Percentiles rank a stretch among this genome's conserved stretches.
phyloP scores from a whole-genome alignment of 2,888 invertebrate genomes.

The Actias luna region DNA sequence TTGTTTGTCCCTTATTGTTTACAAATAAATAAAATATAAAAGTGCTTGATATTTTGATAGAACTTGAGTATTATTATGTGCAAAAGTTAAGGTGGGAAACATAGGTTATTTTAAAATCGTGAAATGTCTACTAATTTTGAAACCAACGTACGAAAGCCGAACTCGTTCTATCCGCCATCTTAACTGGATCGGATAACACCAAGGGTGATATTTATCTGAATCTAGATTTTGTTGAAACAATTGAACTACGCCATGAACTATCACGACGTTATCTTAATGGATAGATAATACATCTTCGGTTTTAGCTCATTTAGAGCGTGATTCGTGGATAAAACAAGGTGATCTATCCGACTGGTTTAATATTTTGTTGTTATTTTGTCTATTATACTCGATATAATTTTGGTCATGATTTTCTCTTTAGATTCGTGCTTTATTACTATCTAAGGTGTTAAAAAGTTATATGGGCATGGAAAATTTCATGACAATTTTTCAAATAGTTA shows the following conservation, averaged over 20 bases:
- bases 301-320: slow-evolving; percentile 8
- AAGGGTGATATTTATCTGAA: slow-evolving; percentile 9
- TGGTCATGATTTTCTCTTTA: not conserved
- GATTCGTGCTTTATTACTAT: too few species aligned
- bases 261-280: slow-evolving; percentile 11
- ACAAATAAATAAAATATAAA: not conserved
- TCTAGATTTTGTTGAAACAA: slow-evolving; percentile 10
- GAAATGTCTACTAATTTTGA: slow-evolving; percentile 6
- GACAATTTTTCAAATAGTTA: too few species aligned
- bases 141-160: not conserved
- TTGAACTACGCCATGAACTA: slow-evolving; percentile 10
- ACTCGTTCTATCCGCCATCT: not conserved
- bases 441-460: too few species aligned
- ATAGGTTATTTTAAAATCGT: not conserved
- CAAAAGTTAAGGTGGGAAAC: not conserved
- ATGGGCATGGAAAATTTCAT: too few species aligned
- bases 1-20: not conserved
- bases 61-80: not conserved
- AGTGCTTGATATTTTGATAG: not conserved
- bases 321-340: slow-evolving; percentile 6
- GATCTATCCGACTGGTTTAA: not conserved
- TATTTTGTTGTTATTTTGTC: not conserved
- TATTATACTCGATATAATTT: not conserved
- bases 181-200: slow-evolving; percentile 9
- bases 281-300: slow-evolving; percentile 4